These are phyloP conservation scores for Acrocephalus arundinaceus DNA, from an alignment of 2,113 vertebrate species.

Conservation along the genomic window DNA sequence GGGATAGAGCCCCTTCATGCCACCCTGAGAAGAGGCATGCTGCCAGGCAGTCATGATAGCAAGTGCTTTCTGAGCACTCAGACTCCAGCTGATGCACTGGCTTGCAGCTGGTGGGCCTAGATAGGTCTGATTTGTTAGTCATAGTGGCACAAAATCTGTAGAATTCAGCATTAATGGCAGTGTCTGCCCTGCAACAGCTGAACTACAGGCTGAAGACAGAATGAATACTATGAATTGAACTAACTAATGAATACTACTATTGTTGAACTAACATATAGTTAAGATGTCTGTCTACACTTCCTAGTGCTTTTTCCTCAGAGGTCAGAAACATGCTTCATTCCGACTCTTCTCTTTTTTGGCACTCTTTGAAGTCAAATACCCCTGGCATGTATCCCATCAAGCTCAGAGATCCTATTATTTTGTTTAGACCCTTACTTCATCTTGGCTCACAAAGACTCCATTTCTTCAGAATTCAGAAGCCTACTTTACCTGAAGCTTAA, in stretches of 20 bases:
- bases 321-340: neutral
- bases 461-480: neutral
- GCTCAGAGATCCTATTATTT: neutral
- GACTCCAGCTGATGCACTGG: neutral
- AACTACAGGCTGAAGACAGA: neutral
- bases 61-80: neutral
- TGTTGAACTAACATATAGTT: neutral
- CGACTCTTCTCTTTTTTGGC: neutral
- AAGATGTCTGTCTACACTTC: neutral
- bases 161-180: neutral
- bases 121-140: neutral
- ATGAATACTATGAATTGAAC: neutral
- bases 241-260: fast-evolving
- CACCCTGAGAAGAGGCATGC: neutral
- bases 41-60: neutral
- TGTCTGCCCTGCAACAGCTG: neutral
- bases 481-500: neutral
- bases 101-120: neutral
- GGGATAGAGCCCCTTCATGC: neutral
- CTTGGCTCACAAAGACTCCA: neutral
- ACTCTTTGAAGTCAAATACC: neutral
- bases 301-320: neutral
- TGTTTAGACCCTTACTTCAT: neutral
- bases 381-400: neutral
- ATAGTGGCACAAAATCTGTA: neutral